Percentiles rank a stretch among this genome's conserved stretches.
Conservation (phyloP, 2,113 vertebrate species). For the Prinia subflava region DNA sequence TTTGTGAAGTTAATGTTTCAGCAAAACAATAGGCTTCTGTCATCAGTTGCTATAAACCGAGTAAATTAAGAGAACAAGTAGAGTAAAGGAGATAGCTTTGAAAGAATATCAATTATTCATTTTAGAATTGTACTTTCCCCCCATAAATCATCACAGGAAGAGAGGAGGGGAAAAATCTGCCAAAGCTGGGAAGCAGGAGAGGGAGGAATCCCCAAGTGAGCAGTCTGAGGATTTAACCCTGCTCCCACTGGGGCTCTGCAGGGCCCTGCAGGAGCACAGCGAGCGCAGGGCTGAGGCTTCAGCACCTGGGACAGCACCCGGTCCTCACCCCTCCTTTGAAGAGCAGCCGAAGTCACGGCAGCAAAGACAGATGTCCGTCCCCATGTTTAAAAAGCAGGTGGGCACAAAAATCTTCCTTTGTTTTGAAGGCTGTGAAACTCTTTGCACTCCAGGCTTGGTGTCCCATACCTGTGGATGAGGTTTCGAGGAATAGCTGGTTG, state of each 20-base stretch:
- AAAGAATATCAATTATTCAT: conserved; percentile 69
- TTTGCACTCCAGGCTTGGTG: not conserved
- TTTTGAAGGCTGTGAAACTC: not conserved
- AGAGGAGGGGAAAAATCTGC: not conserved
- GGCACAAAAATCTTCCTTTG: not conserved
- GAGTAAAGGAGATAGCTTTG: conserved; percentile 60
- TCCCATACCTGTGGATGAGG: too few relatives aligned
- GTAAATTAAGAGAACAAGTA: conserved; percentile 81
- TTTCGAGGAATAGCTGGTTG: not conserved
- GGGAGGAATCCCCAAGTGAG: not conserved
- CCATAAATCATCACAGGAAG: not conserved
- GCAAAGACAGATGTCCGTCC: too few relatives aligned
- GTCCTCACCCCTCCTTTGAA: fast-evolving
- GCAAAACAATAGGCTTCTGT: conserved; percentile 84
- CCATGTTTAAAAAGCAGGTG: not conserved
- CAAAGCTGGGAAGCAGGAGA: not conserved
- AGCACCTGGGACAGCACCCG: fast-evolving
- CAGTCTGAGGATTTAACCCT: not conserved
- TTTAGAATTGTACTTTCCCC: conserved; percentile 43
- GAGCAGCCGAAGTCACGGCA: fast-evolving
- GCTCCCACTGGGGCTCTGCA: fast-evolving
- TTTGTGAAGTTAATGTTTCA: conserved; percentile 85
- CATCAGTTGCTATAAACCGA: conserved; percentile 80
- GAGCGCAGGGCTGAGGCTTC: not conserved
- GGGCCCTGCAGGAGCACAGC: fast-evolving